Evolutionary conservation across 2,113 vertebrate genomes (phyloP), one percentile per base, ranked within the genome.

Genomic region (Syngnathus floridae): DNA sequence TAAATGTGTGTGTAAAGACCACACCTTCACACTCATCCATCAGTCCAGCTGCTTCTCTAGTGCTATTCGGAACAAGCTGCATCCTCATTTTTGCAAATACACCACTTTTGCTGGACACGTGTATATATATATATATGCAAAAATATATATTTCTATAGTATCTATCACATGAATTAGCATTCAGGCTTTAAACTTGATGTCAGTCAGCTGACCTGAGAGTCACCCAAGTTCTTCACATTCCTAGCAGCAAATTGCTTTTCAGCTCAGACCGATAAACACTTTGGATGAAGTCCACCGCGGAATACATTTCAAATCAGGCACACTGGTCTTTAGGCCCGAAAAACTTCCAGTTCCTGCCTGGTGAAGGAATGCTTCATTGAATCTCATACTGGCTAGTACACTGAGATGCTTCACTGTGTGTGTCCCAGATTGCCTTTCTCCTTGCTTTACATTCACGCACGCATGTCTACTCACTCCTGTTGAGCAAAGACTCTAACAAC

Each of bases 391-490:
- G 62, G 45, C 62, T 31, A n/a, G 17, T 17, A 17, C 22, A 54
- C 45, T 65, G 54, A 16, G 64, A 66, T n/a, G 73, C 70, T 64
- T 48, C 59, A 16, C 8, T 51, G 31, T 40, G 55, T 51, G 31
- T 40, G 55, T 67, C 57, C 67, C 66, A 43, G 65, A 54, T 70
- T 31, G 26, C 26, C 26, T 31, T 31, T 31, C 88, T 92, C 19
- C 1, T 64, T 41, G 14, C 16, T 89, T 92, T 93, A 95, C 93
- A 95, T 95, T 95, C 93, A 92, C 92, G 94, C 91, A 90, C 93
- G 17, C 56, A 37, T 37, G 13, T 41, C 59, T 26, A 11, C 12
- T 9, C 21, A 11, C 12, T 9, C 21, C 22, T 14, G 67, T 19
- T 48, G 74, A 67, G 62, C 69, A 49, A 43, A 36, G 63, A 41